phyloP scores from a whole-genome alignment of 2,888 invertebrate species.

The Dasysyrphus tricinctus region DNA sequence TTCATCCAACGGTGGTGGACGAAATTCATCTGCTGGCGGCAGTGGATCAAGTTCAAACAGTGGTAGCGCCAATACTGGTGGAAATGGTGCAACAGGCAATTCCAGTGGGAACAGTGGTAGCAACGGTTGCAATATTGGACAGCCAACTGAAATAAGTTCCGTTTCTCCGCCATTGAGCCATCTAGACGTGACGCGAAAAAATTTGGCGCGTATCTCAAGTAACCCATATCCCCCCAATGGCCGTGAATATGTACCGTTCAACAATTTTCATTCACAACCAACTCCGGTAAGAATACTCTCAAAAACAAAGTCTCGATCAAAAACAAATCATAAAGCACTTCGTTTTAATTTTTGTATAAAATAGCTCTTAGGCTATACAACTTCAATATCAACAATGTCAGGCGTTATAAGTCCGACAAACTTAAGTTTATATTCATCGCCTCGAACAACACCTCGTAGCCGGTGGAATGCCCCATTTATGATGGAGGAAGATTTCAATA shows the following conservation, averaged over 20 bases:
- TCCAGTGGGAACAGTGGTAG: conserved; percentile 61
- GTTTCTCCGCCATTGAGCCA: conserved; percentile 79
- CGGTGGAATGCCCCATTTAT: conserved; percentile 96
- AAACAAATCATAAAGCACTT: background rate
- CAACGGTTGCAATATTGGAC: conserved; percentile 70
- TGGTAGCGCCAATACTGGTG: conserved; percentile 62
- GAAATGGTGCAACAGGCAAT: conserved; percentile 19
- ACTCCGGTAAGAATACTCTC: conserved; percentile 83
- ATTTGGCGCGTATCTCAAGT: conserved; percentile 82
- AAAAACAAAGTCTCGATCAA: background rate
- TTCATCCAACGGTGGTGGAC: conserved; percentile 30
- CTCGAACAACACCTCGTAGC: conserved; percentile 87
- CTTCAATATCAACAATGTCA: conserved; percentile 91
- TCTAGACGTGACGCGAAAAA: conserved; percentile 78
- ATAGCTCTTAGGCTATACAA: conserved; percentile 96
- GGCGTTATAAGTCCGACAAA: conserved; percentile 95
- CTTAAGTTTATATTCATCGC: conserved; percentile 92
- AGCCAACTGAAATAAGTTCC: conserved; percentile 72
- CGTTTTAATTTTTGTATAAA: conserved; percentile 10
- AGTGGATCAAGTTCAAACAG: conserved; percentile 59
- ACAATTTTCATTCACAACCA: conserved; percentile 96
- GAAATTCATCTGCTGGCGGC: conserved; percentile 34
- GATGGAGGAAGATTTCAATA: conserved; percentile 97
- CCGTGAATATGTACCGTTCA: conserved; percentile 89
- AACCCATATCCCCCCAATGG: conserved; percentile 84